Conservation (phyloP, 1,140 invertebrate genomes). For the Drosophila orena region DNA sequence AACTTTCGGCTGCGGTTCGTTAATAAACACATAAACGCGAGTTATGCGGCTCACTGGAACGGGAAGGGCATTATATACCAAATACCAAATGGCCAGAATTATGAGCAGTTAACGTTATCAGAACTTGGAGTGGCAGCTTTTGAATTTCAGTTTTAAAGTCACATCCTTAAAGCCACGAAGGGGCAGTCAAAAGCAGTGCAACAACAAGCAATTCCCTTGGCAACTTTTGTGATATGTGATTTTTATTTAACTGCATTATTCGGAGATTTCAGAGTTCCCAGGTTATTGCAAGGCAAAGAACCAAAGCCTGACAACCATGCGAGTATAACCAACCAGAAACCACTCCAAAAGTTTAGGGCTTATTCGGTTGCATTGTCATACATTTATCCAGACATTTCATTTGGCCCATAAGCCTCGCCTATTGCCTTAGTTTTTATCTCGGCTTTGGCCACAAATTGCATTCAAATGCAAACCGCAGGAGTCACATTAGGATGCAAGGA, state of each 20-base stretch:
- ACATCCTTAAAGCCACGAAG: neutral
- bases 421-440: slow-evolving; percentile 72
- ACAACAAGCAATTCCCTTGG: neutral
- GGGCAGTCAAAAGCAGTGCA: too few relatives aligned
- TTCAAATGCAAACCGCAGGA: slow-evolving; percentile 75
- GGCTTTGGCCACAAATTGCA: slow-evolving; percentile 69
- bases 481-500: slow-evolving; percentile 67
- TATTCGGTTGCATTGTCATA: slow-evolving; percentile 19
- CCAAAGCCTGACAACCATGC: slow-evolving; percentile 1
- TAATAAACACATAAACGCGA: slow-evolving; percentile 73
- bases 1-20: slow-evolving; percentile 59
- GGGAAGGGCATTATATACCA: slow-evolving; percentile 4
- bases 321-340: too few relatives aligned
- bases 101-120: slow-evolving; percentile 10
- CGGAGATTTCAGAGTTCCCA: neutral
- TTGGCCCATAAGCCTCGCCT: slow-evolving; percentile 51
- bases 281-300: neutral
- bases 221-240: neutral
- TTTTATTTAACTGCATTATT: neutral
- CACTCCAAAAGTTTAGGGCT: slow-evolving; percentile 30
- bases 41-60: slow-evolving; percentile 17
- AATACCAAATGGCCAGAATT: slow-evolving; percentile 13
- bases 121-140: neutral
- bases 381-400: slow-evolving; percentile 38
- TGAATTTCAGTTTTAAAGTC: slow-evolving; percentile 3